phyloP scores from a whole-genome alignment of 1,140 invertebrate species.

The Rhopalosiphum padi region DNA sequence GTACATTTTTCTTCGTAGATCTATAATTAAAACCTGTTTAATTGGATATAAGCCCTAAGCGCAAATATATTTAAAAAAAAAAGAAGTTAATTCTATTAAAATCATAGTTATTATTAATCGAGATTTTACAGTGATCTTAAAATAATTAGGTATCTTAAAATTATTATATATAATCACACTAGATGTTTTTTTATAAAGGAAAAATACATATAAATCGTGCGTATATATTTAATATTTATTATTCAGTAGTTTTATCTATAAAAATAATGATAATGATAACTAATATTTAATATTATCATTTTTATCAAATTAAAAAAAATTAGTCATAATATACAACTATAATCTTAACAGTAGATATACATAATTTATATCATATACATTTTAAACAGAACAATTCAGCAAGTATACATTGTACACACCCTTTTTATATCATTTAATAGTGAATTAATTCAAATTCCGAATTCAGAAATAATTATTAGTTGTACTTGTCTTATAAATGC shows the following conservation, averaged over 20 bases:
- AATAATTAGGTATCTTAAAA: no score
- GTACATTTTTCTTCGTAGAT: no score
- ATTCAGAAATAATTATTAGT: not conserved
- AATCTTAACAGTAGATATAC: not conserved
- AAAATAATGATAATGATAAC: no score
- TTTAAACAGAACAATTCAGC: not conserved
- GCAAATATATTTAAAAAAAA: no score
- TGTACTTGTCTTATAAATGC: not conserved
- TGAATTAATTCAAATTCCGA: not conserved
- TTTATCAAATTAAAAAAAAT: slow-evolving; percentile 6
- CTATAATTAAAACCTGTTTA: no score
- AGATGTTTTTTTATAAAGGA: not conserved
- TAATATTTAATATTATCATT: not conserved
- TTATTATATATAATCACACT: not conserved
- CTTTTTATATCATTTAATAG: not conserved
- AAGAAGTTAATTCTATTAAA: no score
- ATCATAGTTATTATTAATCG: no score
- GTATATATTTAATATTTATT: not conserved
- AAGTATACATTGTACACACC: not conserved
- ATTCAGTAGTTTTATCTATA: not conserved
- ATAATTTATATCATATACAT: not conserved
- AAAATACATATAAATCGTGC: not conserved
- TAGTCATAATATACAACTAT: not conserved
- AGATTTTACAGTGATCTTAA: no score
- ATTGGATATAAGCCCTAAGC: no score